Percentiles rank a stretch among this genome's conserved stretches.
phyloP scores from a whole-genome alignment of 2,113 vertebrate genomes.

The Lagopus leucura region DNA sequence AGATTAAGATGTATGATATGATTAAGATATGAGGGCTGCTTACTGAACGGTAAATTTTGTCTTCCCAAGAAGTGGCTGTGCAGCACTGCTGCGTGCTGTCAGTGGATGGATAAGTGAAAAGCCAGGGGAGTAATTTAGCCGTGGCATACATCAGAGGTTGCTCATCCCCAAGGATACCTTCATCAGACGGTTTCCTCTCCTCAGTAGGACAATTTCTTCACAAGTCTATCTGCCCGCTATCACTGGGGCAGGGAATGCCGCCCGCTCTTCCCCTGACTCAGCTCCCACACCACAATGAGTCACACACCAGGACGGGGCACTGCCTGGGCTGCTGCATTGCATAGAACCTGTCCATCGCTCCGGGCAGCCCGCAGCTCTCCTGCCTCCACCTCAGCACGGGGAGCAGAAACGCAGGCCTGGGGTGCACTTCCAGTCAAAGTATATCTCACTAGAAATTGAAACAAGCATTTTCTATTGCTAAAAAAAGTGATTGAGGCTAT shows the following conservation, averaged over 20 bases:
- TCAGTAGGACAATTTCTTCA: rapidly evolving
- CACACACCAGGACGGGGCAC: background rate
- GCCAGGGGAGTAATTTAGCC: background rate
- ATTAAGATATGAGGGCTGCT: background rate
- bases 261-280: slow-evolving; percentile 50
- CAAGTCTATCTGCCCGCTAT: rapidly evolving
- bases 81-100: no score
- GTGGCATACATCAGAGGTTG: background rate
- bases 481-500: background rate
- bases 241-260: background rate
- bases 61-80: background rate
- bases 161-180: background rate
- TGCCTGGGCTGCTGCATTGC: no score
- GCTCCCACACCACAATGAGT: slow-evolving; percentile 32
- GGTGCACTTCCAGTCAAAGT: background rate
- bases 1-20: no score
- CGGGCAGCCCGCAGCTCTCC: background rate
- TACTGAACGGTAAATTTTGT: background rate
- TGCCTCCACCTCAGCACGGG: background rate
- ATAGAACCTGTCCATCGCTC: no score
- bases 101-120: rapidly evolving
- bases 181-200: background rate
- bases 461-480: background rate
- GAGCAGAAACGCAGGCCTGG: background rate
- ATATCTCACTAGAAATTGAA: background rate